Evolutionary conservation across 2,888 invertebrate species (phyloP), one percentile per base, ranked within the genome.

Genomic region (Theristus sp.): DNA sequence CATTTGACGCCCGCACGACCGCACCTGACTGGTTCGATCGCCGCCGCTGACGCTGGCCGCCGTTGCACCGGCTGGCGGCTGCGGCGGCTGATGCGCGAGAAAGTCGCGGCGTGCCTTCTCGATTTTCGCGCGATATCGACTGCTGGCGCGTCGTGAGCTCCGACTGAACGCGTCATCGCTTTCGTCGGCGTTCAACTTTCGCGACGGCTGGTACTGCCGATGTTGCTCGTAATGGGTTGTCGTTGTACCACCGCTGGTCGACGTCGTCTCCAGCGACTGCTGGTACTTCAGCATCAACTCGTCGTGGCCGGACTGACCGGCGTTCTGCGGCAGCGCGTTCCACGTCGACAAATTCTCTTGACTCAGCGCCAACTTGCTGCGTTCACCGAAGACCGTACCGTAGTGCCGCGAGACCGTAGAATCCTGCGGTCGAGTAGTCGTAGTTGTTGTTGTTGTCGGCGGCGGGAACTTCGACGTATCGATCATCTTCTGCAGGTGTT

Each of bases 81-180:
- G n/a, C n/a, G n/a, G n/a, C n/a, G n/a, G 38, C 38, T 46, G 58
- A 29, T 10, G 10, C 13, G 6, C 30, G 24, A 58, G 10, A 28
- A n/a, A 58, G 47, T 58, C 58, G 20, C 25, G 10, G 10, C 58
- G 46, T 2, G 58, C 58, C 24, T 46, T 58, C 20, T 58, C 58
- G 29, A 58, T 58, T 25, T 27, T 46, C 26, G 47, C 49, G 22
- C 57, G 57, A 25, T 57, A 31, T 10, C 59, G 54, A 52, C 59
- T 52, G 29, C 29, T 28, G 54, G 25, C 52, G 13, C 54, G 59
- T 1, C 49, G 57, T 22, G 31, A 38, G 38, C 27, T 27, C 13
- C 55, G 55, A 27, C 55, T 55, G 55, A 55, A 55, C 13, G 20
- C 27, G 28, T 29, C 22, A 20, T 57, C 57, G 29, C 3, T 3